Evolutionary conservation across 1,140 invertebrate genomes (phyloP).

Genomic region (Amyelois transitella): DNA sequence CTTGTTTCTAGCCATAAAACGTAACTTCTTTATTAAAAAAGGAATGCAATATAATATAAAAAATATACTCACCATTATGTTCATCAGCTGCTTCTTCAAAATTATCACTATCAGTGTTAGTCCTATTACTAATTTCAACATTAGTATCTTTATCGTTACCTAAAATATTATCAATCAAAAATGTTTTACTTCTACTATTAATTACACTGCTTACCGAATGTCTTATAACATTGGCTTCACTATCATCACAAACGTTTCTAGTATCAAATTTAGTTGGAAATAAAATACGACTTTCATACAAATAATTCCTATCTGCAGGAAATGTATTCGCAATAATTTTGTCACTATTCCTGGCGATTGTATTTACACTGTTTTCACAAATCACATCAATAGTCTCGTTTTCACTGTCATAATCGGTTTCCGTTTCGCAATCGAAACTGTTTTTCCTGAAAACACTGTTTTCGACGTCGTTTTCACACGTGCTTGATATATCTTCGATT

Average conservation of each 20-base stretch:
- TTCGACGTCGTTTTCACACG: slow-evolving; percentile 47
- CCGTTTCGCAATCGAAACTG: slow-evolving; percentile 34
- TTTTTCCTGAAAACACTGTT: slow-evolving; percentile 12
- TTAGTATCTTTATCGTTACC: slow-evolving; percentile 44
- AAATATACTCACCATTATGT: slow-evolving; percentile 46
- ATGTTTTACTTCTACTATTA: slow-evolving; percentile 54
- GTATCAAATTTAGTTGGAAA: slow-evolving; percentile 28
- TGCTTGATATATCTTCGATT: slow-evolving; percentile 54
- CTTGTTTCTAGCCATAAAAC: no score
- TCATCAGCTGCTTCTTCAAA: slow-evolving; percentile 56
- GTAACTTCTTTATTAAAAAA: no score
- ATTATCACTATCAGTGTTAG: slow-evolving; percentile 25
- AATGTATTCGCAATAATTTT: slow-evolving; percentile 19
- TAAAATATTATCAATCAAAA: slow-evolving; percentile 66
- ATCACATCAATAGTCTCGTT: slow-evolving; percentile 68
- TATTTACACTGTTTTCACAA: slow-evolving; percentile 56
- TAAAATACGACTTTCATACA: slow-evolving; percentile 28
- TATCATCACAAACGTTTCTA: slow-evolving; percentile 26
- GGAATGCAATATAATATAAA: neutral
- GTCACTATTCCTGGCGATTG: slow-evolving; percentile 17
- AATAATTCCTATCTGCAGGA: slow-evolving; percentile 21
- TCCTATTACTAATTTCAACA: slow-evolving; percentile 13
- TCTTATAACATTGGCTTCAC: slow-evolving; percentile 25
- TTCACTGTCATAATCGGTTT: slow-evolving; percentile 61
- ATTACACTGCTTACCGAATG: slow-evolving; percentile 28